Percentiles rank a stretch among this genome's conserved stretches.
Conservation (phyloP, 2,113 vertebrate species). For the Perccottus glenii region DNA sequence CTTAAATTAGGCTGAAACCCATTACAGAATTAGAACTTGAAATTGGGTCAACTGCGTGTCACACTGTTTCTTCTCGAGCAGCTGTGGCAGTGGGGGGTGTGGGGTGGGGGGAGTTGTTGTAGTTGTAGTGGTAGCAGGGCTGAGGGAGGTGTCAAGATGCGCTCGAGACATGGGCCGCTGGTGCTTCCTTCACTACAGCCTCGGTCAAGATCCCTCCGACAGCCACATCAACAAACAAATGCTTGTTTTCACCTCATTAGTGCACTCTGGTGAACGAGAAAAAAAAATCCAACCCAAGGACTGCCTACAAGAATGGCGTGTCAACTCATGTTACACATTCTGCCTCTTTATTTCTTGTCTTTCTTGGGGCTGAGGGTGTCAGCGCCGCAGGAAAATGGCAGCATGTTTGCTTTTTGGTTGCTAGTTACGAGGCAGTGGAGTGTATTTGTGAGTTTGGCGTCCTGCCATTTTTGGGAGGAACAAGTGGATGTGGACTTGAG, state of each 20-base stretch:
- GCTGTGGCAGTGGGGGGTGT: slow-evolving; percentile 30
- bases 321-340: slow-evolving; percentile 56
- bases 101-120: no score
- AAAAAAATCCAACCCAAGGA: slow-evolving; percentile 43
- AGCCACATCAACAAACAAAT: slow-evolving; percentile 62
- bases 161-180: slow-evolving; percentile 43
- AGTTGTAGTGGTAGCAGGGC: slow-evolving; percentile 14
- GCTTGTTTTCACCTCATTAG: slow-evolving; percentile 69
- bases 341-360: slow-evolving; percentile 47
- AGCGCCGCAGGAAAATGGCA: slow-evolving; percentile 3
- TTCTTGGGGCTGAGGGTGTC: slow-evolving; percentile 29
- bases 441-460: not conserved
- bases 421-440: no score
- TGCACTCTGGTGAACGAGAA: slow-evolving; percentile 53
- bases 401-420: slow-evolving; percentile 26
- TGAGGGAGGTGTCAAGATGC: slow-evolving; percentile 53
- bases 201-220: slow-evolving; percentile 57
- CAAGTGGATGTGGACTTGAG: not conserved
- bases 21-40: slow-evolving; percentile 67
- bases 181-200: slow-evolving; percentile 56
- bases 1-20: slow-evolving; percentile 72
- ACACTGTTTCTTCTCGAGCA: slow-evolving; percentile 37
- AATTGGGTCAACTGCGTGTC: slow-evolving; percentile 68
- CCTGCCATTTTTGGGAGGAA: not conserved
- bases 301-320: slow-evolving; percentile 51